Evolutionary conservation across 2,113 vertebrate genomes (phyloP).

Genomic region (Sinocyclocheilus maitianheensis): DNA sequence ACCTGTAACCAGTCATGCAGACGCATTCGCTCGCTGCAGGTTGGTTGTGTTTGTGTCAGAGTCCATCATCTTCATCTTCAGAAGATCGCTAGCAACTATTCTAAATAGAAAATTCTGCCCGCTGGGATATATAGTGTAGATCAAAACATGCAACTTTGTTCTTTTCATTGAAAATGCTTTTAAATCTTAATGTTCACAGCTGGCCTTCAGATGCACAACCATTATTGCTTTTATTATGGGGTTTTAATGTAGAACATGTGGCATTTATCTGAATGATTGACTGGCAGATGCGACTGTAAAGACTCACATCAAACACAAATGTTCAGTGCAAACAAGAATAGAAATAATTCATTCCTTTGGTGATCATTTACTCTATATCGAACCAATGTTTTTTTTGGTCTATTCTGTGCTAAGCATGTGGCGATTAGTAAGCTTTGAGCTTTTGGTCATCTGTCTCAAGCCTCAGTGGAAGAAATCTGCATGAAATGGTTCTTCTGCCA

Average conservation of each 20-base stretch:
- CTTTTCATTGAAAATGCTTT: no score
- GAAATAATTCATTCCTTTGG: not conserved
- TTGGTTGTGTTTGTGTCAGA: not conserved
- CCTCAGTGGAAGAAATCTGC: no score
- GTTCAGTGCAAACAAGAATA: not conserved
- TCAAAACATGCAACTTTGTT: not conserved
- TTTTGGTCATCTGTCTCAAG: no score
- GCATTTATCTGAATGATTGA: not conserved
- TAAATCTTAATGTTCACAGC: not conserved
- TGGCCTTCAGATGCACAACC: not conserved
- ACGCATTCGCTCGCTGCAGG: not conserved
- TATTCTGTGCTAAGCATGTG: no score
- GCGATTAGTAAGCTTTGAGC: no score
- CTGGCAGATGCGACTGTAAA: not conserved
- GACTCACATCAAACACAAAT: not conserved
- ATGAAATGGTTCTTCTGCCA: no score
- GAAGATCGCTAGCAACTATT: no score
- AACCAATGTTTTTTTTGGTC: no score
- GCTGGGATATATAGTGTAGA: no score
- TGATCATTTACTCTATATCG: not conserved
- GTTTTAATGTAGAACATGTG: not conserved
- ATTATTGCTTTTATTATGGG: not conserved
- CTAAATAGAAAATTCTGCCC: no score
- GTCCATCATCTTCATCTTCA: not conserved
- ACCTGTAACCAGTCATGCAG: not conserved